Percentiles rank a stretch among this genome's conserved stretches.
These are phyloP conservation scores for Micrasema minimum DNA, from an alignment of 1,140 invertebrate species.

Conservation along the genomic window DNA sequence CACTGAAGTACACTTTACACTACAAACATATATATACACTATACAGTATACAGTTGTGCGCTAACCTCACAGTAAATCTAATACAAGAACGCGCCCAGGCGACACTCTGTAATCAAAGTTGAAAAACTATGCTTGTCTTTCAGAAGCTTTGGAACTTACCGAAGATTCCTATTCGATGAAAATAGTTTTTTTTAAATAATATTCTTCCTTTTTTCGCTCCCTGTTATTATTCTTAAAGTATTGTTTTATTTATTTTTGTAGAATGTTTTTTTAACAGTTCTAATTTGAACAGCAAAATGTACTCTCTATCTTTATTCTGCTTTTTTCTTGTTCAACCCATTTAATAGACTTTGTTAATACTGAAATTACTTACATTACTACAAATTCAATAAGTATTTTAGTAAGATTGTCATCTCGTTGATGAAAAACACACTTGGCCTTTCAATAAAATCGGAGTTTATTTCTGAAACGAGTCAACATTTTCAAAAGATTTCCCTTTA, in stretches of 20 bases:
- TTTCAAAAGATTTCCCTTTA: slow-evolving; percentile 7
- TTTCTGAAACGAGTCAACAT: slow-evolving; percentile 1
- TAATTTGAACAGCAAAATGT: too few species aligned
- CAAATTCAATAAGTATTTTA: too few species aligned
- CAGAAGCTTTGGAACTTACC: slow-evolving; percentile 1
- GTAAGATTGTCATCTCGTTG: too few species aligned
- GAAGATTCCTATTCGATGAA: neutral
- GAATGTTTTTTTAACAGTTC: too few species aligned
- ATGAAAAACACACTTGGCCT: slow-evolving; percentile 3
- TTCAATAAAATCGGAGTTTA: slow-evolving; percentile 22
- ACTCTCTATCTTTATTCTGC: too few species aligned
- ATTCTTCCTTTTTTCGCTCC: too few species aligned
- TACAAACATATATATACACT: neutral
- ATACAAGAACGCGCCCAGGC: slow-evolving; percentile 6
- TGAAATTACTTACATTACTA: too few species aligned
- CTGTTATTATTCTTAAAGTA: too few species aligned
- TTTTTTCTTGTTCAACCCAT: too few species aligned
- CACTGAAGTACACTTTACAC: neutral
- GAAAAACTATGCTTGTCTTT: slow-evolving; percentile 26
- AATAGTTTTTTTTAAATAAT: neutral
- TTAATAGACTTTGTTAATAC: too few species aligned
- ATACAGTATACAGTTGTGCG: too few species aligned
- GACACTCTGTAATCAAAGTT: slow-evolving; percentile 30
- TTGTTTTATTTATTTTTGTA: too few species aligned
- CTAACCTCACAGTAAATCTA: neutral